phyloP scores from a whole-genome alignment of 2,113 vertebrate genomes.

The Promerops cafer region DNA sequence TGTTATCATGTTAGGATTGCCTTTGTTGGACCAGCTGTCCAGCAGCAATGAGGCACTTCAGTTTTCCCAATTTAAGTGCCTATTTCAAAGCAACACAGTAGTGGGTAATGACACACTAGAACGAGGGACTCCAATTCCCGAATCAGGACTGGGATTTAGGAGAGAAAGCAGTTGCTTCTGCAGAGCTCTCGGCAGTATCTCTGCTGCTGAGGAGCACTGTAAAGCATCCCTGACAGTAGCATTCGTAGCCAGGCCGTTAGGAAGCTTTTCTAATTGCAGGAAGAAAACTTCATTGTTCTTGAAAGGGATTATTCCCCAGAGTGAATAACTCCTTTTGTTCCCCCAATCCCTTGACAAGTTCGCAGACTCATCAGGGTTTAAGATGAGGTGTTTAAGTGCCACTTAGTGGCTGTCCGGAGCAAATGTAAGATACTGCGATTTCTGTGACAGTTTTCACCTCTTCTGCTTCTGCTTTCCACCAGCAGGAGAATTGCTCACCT shows the following conservation, averaged over 20 bases:
- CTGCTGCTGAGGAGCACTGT: background rate
- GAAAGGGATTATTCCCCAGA: background rate
- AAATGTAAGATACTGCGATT: background rate
- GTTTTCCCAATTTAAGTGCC: background rate
- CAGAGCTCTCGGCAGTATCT: background rate
- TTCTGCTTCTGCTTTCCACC: background rate
- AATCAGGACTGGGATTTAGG: background rate
- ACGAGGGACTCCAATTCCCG: background rate
- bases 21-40: background rate
- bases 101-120: background rate
- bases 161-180: background rate
- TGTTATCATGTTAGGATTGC: background rate
- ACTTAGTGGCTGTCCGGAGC: background rate
- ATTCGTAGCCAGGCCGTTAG: background rate
- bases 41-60: background rate
- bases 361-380: background rate
- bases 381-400: constrained; percentile 22
- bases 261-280: background rate
- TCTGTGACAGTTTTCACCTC: background rate
- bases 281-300: background rate
- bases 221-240: background rate
- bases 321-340: background rate
- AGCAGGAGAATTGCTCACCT: background rate
- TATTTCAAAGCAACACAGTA: background rate
- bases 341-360: rapidly evolving